These are phyloP conservation scores for Bombus polaris DNA, from an alignment of 1,140 invertebrate genomes.

Conservation along the genomic window DNA sequence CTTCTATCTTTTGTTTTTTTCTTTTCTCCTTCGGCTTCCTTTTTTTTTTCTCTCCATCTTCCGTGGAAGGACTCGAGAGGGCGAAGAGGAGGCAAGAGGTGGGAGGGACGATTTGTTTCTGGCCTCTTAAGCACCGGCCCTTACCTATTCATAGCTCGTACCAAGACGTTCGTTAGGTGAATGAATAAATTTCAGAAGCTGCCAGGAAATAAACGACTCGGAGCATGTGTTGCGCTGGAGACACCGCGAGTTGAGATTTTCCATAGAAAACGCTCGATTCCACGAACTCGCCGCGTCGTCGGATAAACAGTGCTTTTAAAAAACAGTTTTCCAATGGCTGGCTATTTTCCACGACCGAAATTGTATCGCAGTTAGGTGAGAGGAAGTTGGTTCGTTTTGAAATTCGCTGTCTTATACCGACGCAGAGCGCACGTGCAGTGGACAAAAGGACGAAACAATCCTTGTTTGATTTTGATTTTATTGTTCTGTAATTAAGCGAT, in stretches of 20 bases:
- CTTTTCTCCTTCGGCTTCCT: neutral
- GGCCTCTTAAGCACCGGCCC: conserved; percentile 45
- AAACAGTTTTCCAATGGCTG: neutral
- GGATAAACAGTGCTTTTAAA: neutral
- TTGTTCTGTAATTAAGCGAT: too few relatives aligned
- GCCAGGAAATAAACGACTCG: neutral
- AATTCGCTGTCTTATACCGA: too few relatives aligned
- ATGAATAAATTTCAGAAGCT: conserved; percentile 55
- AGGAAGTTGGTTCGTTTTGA: too few relatives aligned
- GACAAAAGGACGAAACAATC: too few relatives aligned
- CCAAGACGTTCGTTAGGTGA: conserved; percentile 40
- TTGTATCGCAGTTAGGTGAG: too few relatives aligned
- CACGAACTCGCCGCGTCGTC: neutral
- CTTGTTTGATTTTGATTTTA: too few relatives aligned
- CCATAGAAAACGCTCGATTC: neutral
- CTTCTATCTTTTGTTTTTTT: neutral
- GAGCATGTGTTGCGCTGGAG: too few relatives aligned
- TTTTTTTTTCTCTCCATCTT: neutral
- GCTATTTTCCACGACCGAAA: too few relatives aligned
- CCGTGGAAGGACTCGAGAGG: conserved; percentile 30
- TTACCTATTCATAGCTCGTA: conserved; percentile 60
- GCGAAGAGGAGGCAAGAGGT: neutral
- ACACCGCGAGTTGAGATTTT: neutral
- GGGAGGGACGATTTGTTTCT: conserved; percentile 46
- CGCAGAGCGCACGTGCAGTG: too few relatives aligned